Evolutionary conservation across 2,113 vertebrate genomes (phyloP), one percentile per base, ranked within the genome.

Genomic region (Erythrocercus mccallii): DNA sequence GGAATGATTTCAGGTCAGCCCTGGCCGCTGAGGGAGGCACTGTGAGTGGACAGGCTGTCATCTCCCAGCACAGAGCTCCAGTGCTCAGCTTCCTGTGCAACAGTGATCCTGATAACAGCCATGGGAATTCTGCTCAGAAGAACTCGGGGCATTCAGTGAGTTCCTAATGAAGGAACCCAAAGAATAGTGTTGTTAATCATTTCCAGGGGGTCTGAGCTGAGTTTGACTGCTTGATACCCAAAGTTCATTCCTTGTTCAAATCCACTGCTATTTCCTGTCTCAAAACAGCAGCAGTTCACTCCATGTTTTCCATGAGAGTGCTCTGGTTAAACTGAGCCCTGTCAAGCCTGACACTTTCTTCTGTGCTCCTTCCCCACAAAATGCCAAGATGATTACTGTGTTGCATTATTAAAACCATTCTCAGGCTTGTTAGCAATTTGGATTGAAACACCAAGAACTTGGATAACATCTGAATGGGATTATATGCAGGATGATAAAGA

Each of bases 321-420:
- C 22, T 69, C 48, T 86, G 78, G 16, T 25, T 61, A 85, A 68
- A 68, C 22, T 64, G 87, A 47, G 35, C 25, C n/a, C 35, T 53
- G 42, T 48, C 23, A 68, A 73, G 30, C 54, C 53, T 71, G 51
- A 23, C 51, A 22, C 0, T 0, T 19, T 11, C 22, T 42, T 60
- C 37, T 30, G 35, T 42, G 37, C 47, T 78, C 45, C n/a, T 74
- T 51, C 51, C n/a, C 20, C 51, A 48, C 38, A 73, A 35, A 48
- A 56, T n/a, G 54, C 18, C 58, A 31, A 38, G 42, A 12, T 38
- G 23, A 56, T 70, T 65, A 37, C 51, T 40, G 10, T 66, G 24
- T 16, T 80, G 81, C 25, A 21, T 78, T 72, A 28, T 45, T 79
- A 66, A 86, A 85, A n/a, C 14, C 12, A 5, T 72, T 60, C 13